Evolutionary conservation across 2,888 invertebrate species (phyloP).

Genomic region (Capitulum mitella): DNA sequence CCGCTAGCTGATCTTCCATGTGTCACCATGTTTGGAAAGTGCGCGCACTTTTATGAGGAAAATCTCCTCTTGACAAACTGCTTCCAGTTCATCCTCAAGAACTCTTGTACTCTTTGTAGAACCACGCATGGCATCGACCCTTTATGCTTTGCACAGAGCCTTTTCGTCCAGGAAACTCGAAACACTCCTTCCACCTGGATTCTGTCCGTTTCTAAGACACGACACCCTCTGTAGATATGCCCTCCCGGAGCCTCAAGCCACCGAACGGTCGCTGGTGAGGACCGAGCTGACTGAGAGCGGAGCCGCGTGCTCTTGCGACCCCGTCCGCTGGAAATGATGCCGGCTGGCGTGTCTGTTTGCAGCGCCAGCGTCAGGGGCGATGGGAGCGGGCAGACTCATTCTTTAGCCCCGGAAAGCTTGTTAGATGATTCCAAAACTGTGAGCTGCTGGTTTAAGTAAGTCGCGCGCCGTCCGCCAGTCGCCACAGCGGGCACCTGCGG

Average conservation of each 20-base stretch:
- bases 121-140: too few species aligned
- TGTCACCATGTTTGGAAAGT: too few species aligned
- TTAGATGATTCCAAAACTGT: slow-evolving; percentile 13
- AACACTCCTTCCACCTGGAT: too few species aligned
- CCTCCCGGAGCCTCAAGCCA: neutral
- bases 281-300: too few species aligned
- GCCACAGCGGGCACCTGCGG: neutral
- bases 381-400: slow-evolving; percentile 2
- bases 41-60: too few species aligned
- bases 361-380: slow-evolving; percentile 10
- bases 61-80: too few species aligned
- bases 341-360: neutral
- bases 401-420: slow-evolving; percentile 16
- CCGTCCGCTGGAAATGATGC: neutral
- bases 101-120: too few species aligned
- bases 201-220: neutral
- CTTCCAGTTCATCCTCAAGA: too few species aligned
- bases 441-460: slow-evolving; percentile 24
- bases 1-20: too few species aligned
- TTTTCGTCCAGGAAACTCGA: too few species aligned
- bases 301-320: neutral
- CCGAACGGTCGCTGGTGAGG: too few species aligned
- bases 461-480: neutral
- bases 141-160: too few species aligned
- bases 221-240: neutral